Base-by-base conservation (phyloP, 1,140 invertebrate genomes). In the Solenopsis invicta region DNA sequence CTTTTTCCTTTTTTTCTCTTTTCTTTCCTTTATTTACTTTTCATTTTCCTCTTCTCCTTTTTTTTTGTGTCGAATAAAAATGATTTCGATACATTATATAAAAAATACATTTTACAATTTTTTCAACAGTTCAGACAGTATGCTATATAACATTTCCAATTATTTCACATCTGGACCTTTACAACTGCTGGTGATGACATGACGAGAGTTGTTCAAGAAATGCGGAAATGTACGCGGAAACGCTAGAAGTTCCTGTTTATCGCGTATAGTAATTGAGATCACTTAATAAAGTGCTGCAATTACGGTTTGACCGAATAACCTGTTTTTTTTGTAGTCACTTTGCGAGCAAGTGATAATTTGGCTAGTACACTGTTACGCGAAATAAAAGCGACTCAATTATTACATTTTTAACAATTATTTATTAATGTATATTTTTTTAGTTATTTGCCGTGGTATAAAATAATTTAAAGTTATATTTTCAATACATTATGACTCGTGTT, bases 231-330 rank as follows among this genome's bases (percentile, higher is more conserved):
- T 56, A 59, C 50, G 16, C 66, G 78, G 66, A 81, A 81, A 71
- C n/a, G 21, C 21, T 54, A 71, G 13, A 71, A 41, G 77, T 81
- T 71, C 64, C 66, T 81, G 78, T 81, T 81, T 81, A 59, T 56
- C 18, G 66, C 50, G 9, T 21, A 4, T 16, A 45, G 37, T 16
- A 81, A 81, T 81, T 81, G 21, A 71, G 52, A 13, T 21, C 52
- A 81, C 52, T 81, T 81, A 71, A 71, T 18, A 81, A 71, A 81
- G 13, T 48, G 37, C 13, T 48, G 8, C 37, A 81, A 71, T 71
- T 81, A 59, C 12, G 24, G 50, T 59, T 71, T 81, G 21, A 56
- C 52, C 34, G 16, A 71, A 13, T 81, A 21, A 45, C 24, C 21
- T 54, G 29, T 71, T 71, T 67, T 71, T 67, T 45, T 59, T 66